Base-by-base conservation (phyloP, 2,797 vertebrate species). In the Ficedula albicollis region DNA sequence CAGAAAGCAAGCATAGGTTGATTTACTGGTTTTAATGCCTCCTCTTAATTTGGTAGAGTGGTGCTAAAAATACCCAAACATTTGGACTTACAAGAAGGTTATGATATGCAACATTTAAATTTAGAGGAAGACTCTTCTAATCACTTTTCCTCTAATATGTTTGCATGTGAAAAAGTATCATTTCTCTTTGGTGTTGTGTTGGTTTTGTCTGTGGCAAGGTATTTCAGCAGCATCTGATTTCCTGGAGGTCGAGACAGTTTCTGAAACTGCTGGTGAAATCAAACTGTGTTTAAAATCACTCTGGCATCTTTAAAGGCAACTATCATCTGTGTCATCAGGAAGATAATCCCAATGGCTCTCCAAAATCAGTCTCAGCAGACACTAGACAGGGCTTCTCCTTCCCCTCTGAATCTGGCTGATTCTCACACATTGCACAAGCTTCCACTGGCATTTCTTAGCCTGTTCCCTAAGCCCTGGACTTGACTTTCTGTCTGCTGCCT, bases 401-500 rank as follows among this genome's bases (percentile, higher is more conserved):
- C 36, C 54, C 48, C 66, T 72, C 68, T 30, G 76, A 74, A 74
- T 49, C n/a, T 68, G 81, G 41, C 68, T 75, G 41, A 51, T 83
- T 77, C 49, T 85, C 1, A 3, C 39, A 46, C 36, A 16, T 63
- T 78, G 68, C 79, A 80, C 64, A 89, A 85, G 55, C 60, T 83
- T 82, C 23, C 51, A 44, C 30, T 89, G 90, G 63, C 72, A 62
- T 87, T 93, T 87, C 84, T 74, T 75, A 83, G 78, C n/a, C 79
- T 72, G 15, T 70, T 48, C 36, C 39, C 52, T 90, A 79, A 90
- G 87, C 75, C 59, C 72, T 63, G 38, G 36, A 62, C 63, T 80
- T 91, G 75, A 51, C 78, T 84, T 82, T 95, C 84, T 64, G 60
- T 83, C 72, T 91, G 78, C 73, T 93, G 84, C 83, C 60, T 82